These are phyloP conservation scores for Epirrhoe tristata DNA, from an alignment of 2,888 invertebrate species.

Conservation along the genomic window DNA sequence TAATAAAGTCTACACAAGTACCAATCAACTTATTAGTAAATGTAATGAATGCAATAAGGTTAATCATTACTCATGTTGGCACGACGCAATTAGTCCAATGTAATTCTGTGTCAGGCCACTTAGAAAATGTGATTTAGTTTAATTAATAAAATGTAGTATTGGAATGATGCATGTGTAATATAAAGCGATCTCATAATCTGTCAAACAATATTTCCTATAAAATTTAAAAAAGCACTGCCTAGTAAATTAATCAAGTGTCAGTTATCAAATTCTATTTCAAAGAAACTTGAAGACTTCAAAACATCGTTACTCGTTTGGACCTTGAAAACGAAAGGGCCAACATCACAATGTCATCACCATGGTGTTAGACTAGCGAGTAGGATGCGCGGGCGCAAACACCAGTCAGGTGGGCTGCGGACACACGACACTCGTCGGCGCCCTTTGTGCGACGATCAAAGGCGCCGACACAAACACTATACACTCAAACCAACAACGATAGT, in stretches of 20 bases:
- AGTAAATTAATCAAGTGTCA: no score
- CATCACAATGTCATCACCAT: slow-evolving; percentile 45
- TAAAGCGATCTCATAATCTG: neutral
- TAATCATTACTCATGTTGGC: slow-evolving; percentile 4
- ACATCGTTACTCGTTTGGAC: slow-evolving; percentile 11
- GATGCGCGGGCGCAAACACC: slow-evolving; percentile 66
- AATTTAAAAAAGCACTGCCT: no score
- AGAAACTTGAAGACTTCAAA: neutral
- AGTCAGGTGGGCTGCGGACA: slow-evolving; percentile 80
- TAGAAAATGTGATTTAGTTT: slow-evolving; percentile 10
- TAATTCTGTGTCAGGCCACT: slow-evolving; percentile 14
- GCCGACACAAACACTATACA: slow-evolving; percentile 73
- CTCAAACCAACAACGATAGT: slow-evolving; percentile 45
- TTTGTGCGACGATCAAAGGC: slow-evolving; percentile 78
- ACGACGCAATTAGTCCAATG: slow-evolving; percentile 10
- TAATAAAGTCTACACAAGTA: neutral
- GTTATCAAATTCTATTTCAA: neutral
- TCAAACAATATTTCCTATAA: neutral
- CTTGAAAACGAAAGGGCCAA: slow-evolving; percentile 41
- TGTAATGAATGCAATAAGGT: slow-evolving; percentile 3
- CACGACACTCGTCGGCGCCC: slow-evolving; percentile 79
- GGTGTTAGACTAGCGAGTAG: slow-evolving; percentile 45
- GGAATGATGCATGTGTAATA: neutral
- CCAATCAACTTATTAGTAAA: neutral
- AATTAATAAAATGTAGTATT: slow-evolving; percentile 11